These are phyloP conservation scores for Riptortus pedestris DNA, from an alignment of 1,140 invertebrate species.

Conservation along the genomic window DNA sequence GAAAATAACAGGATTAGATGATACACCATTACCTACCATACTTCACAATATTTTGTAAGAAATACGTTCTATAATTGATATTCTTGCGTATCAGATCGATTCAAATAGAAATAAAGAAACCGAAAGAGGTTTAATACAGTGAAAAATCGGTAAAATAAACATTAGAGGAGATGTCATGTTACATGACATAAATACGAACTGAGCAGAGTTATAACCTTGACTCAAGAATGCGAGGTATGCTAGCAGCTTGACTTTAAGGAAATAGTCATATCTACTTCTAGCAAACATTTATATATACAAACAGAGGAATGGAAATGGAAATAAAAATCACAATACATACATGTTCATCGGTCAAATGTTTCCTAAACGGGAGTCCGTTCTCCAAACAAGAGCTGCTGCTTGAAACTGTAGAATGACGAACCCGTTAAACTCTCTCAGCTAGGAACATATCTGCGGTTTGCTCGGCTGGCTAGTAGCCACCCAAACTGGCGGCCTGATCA, in stretches of 20 bases:
- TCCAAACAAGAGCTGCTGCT: not conserved
- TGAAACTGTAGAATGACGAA: not conserved
- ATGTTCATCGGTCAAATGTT: conserved; percentile 1
- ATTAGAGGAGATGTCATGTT: too few relatives aligned
- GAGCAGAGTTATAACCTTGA: conserved; percentile 12
- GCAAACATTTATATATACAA: not conserved
- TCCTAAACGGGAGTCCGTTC: not conserved
- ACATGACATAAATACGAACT: not conserved
- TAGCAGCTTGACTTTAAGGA: not conserved
- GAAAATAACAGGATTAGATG: too few relatives aligned
- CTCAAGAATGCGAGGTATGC: conserved; percentile 9
- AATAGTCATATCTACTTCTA: not conserved
- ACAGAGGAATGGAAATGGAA: not conserved
- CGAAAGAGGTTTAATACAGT: too few relatives aligned
- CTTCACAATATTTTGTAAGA: too few relatives aligned
- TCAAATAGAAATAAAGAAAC: too few relatives aligned
- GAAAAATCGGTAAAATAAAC: too few relatives aligned
- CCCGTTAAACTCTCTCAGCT: conserved; percentile 1
- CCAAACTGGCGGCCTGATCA: too few relatives aligned
- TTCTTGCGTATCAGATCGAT: too few relatives aligned
- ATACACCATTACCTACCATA: too few relatives aligned
- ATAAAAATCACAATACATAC: not conserved
- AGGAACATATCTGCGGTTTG: conserved; percentile 1
- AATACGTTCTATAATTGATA: too few relatives aligned
- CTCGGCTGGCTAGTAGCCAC: too few relatives aligned